phyloP scores from a whole-genome alignment of 2,113 vertebrate species.

The Grantiella picta region DNA sequence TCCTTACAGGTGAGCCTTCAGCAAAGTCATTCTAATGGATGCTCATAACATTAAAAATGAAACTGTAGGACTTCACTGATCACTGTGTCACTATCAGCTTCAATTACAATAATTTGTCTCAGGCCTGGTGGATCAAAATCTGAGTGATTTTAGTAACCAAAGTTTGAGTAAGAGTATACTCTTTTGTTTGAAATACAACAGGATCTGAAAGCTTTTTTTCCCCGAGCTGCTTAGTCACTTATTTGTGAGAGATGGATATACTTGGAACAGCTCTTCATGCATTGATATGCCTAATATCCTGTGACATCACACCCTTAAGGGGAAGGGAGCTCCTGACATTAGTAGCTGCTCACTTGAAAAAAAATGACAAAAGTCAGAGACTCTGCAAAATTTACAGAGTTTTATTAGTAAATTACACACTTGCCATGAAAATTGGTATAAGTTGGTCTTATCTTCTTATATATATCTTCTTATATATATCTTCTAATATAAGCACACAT shows the following conservation, averaged over 20 bases:
- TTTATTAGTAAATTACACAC: neutral
- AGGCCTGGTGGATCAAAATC: neutral
- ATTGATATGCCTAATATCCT: neutral
- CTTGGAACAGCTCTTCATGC: neutral
- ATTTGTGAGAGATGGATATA: neutral
- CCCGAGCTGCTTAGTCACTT: neutral
- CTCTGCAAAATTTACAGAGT: neutral
- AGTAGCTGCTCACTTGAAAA: neutral
- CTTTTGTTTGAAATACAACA: neutral
- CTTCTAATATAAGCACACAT: neutral
- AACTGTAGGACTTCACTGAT: neutral
- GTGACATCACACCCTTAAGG: neutral
- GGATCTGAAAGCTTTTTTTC: neutral
- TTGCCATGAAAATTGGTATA: neutral
- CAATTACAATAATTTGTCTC: neutral
- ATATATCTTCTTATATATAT: neutral
- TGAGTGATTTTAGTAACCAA: neutral
- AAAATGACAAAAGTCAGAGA: neutral
- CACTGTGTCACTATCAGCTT: neutral
- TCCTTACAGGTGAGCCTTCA: neutral
- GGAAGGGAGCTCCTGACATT: neutral
- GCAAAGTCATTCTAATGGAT: neutral
- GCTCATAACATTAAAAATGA: neutral
- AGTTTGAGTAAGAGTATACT: neutral
- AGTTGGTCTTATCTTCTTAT: neutral